These are phyloP conservation scores for Pipra filicauda DNA, from an alignment of 2,113 vertebrate genomes.

Conservation along the genomic window DNA sequence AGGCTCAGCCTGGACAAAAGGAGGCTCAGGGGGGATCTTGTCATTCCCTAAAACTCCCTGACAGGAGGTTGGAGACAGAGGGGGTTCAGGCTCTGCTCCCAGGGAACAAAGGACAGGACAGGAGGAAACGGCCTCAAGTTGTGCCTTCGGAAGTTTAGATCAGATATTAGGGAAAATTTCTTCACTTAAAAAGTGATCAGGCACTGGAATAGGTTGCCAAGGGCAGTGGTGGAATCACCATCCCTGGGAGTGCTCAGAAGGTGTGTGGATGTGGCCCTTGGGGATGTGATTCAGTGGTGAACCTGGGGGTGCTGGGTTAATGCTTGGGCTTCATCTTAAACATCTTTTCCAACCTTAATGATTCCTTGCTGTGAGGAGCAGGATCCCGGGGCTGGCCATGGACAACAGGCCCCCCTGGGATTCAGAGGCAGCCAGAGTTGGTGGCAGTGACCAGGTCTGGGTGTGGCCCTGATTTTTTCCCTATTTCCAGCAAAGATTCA, in stretches of 20 bases:
- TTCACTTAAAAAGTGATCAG: not conserved
- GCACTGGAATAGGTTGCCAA: no score
- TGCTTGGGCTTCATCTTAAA: fast-evolving
- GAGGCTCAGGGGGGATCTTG: not conserved
- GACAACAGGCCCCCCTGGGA: fast-evolving
- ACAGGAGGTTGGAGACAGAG: not conserved
- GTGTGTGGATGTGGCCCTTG: not conserved
- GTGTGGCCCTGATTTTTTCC: not conserved
- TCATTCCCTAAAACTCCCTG: not conserved
- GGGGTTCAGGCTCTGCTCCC: not conserved
- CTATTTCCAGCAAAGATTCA: not conserved
- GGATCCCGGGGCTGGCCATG: not conserved
- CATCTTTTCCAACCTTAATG: not conserved
- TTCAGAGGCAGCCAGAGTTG: not conserved
- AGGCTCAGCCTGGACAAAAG: not conserved
- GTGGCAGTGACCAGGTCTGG: not conserved
- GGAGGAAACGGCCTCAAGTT: not conserved
- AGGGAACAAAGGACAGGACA: not conserved
- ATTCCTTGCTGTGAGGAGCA: not conserved
- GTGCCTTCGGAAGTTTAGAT: fast-evolving
- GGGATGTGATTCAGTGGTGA: fast-evolving
- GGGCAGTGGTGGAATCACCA: fast-evolving
- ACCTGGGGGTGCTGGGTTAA: fast-evolving
- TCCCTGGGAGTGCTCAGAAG: not conserved
- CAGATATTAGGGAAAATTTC: not conserved